A percentile compares a stretch with the other conserved stretches of the same genome.
Conservation (phyloP, 2,888 invertebrate genomes). For the Aspidapion aeneum region DNA sequence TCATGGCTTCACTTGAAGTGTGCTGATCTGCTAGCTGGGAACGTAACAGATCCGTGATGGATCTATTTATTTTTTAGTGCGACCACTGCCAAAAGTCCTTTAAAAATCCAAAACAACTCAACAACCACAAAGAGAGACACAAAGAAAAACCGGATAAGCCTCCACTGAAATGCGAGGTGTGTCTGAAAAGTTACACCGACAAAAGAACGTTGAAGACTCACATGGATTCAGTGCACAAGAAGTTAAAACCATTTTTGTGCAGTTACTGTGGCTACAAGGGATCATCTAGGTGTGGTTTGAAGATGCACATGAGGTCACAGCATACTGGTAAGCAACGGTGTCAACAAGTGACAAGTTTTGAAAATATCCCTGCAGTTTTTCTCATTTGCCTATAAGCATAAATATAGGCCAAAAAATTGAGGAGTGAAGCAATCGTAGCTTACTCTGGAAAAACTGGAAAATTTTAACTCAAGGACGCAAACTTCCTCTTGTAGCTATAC, state of each 20-base stretch:
- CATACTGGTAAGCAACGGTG: constrained; percentile 63
- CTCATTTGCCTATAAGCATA: no score
- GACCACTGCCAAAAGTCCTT: constrained; percentile 70
- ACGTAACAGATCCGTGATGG: no score
- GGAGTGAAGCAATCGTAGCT: no score
- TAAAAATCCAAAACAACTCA: constrained; percentile 74
- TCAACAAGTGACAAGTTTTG: no score
- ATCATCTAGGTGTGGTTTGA: constrained; percentile 61
- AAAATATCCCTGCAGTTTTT: no score
- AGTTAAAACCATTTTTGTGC: constrained; percentile 64
- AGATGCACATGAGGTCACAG: constrained; percentile 63
- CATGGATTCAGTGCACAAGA: constrained; percentile 62
- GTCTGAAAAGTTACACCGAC: constrained; percentile 57
- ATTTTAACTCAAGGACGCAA: no score
- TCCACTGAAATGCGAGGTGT: constrained; percentile 53
- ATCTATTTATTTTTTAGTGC: constrained; percentile 39
- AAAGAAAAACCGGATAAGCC: constrained; percentile 41
- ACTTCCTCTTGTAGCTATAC: no score
- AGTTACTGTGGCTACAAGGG: constrained; percentile 65
- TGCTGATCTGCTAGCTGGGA: no score
- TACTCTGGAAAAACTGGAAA: no score
- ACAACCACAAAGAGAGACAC: constrained; percentile 70
- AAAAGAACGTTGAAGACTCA: constrained; percentile 54
- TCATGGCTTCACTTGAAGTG: no score
- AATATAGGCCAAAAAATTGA: no score